phyloP scores from a whole-genome alignment of 1,140 invertebrate genomes.

The Hydropsyche tenuis region DNA sequence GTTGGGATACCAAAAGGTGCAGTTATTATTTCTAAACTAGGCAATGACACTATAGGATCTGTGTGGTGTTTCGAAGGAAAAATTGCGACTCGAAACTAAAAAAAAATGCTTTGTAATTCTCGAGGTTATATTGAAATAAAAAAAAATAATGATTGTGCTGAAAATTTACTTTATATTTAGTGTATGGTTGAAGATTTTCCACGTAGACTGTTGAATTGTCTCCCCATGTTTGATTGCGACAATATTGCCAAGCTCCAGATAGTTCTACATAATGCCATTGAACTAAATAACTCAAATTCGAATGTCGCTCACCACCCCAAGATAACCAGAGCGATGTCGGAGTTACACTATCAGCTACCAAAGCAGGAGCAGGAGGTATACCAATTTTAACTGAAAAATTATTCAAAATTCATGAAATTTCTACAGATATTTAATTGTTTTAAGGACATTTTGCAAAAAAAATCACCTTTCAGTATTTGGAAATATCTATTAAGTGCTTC shows the following conservation, averaged over 20 bases:
- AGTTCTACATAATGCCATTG: constrained; percentile 78
- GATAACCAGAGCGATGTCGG: constrained; percentile 78
- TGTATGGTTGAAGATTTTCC: constrained; percentile 82
- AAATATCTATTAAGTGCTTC: constrained; percentile 77
- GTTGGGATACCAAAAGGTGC: constrained; percentile 73
- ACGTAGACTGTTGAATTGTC: constrained; percentile 73
- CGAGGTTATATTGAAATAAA: too few species aligned
- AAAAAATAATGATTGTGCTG: too few species aligned
- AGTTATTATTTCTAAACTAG: constrained; percentile 82
- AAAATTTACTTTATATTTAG: constrained; percentile 80
- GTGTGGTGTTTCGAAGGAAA: constrained; percentile 70
- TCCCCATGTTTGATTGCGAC: constrained; percentile 71
- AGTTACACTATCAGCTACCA: constrained; percentile 77
- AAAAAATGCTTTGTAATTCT: too few species aligned
- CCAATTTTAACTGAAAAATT: constrained; percentile 68
- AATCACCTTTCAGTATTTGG: constrained; percentile 71
- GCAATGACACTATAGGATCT: constrained; percentile 78
- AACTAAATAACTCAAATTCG: constrained; percentile 72
- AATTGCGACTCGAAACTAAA: constrained; percentile 83
- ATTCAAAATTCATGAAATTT: neutral
- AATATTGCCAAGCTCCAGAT: constrained; percentile 76
- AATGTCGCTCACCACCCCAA: constrained; percentile 71
- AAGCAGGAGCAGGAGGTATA: constrained; percentile 72
- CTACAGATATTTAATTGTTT: neutral
- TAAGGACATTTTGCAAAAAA: constrained; percentile 20